Evolutionary conservation across 1,140 invertebrate genomes (phyloP), one percentile per base, ranked within the genome.

Genomic region (Euura saliciscinereae): DNA sequence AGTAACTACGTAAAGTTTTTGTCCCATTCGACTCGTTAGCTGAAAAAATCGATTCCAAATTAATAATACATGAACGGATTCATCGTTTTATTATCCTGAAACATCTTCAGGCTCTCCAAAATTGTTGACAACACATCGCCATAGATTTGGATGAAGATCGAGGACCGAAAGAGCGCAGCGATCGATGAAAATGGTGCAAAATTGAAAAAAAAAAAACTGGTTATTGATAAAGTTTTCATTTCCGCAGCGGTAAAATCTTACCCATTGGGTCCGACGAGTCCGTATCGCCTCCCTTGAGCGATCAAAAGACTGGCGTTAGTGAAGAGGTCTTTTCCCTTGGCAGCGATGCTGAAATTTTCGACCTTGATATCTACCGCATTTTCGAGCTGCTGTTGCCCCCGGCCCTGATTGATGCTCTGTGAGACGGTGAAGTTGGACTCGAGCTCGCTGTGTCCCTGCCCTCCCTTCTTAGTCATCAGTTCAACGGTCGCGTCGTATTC

Each of bases 181-280:
- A 28, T 28, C 28, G 28, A 28, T 28, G 1, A 28, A 28, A 28
- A 28, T 28, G 28, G 28, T 28, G 1, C 28, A 1, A 28, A 28
- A 28, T 28, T 28, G 28, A 28, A 28, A 1, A 28, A 28, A 28
- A 1, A 28, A 28, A 28, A 28, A 28, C 28, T 28, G 28, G 28
- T 28, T 1, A 28, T 28, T 28, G 28, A 28, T 28, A 28, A 28
- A 28, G 28, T 28, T 28, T 28, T 28, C 28, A 28, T 28, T 1
- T 28, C 28, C 28, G 28, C 28, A 28, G 28, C 28, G 28, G 28
- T 28, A 28, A 28, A 28, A 28, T 28, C 88, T 86, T 87, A 94
- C 92, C 98, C 98, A 89, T 99, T 99, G 4, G 98, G 99, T 64
- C 99, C 99, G 43, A 99, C 98, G 4, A 99, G 88, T 82, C 99